Base-by-base conservation (phyloP, 2,888 invertebrate genomes). In the Silvanus unidentatus region DNA sequence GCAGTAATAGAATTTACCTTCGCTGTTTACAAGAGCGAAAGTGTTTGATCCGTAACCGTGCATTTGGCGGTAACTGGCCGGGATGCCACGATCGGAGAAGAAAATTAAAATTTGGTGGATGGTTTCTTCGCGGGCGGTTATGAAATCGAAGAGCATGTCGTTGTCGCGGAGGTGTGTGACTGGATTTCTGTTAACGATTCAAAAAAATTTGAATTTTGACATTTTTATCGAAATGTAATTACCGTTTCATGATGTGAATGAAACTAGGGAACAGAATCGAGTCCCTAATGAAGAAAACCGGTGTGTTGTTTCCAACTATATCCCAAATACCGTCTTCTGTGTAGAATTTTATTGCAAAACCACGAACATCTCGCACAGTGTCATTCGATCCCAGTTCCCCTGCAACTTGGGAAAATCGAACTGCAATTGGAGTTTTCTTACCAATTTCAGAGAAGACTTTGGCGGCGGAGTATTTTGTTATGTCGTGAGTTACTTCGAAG, bases 141-240 rank as follows among this genome's bases (percentile, higher is more conserved):
- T 77, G 66, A 96, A 95, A 70, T 96, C 96, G 95, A 95, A 96
- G 67, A 92, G 91, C 90, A 92, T 92, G 65, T 96, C 91, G 27
- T 88, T 76, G 73, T 96, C 95, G 72, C 92, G 90, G 22, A 95
- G 74, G 66, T 91, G 88, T 0, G 91, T 91, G 16, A 80, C 86
- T 1, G 98, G 98, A 70, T 98, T 98, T 54, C 97, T 80, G 29
- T 16, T 11, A 37, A 14, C n/a, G 15, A 22, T 5, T 22, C 8
- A 22, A 22, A 22, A 22, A 22, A 22, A 22, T 22, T n/a, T n/a
- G n/a, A 22, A 22, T 8, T 3, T 22, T 5, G 8, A 5, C 8
- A 22, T 22, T 22, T 22, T 22, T 22, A 22, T 22, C 4, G 12
- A 5, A 15, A 37, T 15, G 3, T 4, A 37, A 9, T 22, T 22